Conservation (phyloP, 2,113 vertebrate genomes). For the Delphinus delphis region DNA sequence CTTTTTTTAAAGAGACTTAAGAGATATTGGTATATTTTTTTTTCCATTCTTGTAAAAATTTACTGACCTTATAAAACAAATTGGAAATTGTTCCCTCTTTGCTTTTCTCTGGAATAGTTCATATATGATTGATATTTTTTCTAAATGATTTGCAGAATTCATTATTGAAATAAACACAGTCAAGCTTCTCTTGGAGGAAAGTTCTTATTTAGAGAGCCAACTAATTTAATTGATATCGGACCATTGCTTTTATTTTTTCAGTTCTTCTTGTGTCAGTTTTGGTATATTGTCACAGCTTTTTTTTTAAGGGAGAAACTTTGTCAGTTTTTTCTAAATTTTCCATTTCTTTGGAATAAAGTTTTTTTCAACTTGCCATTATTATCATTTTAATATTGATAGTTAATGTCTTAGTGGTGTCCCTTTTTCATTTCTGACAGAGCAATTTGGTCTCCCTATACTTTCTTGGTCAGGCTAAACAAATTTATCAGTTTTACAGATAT, state of each 20-base stretch:
- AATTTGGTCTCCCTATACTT: neutral
- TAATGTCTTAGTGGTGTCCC: neutral
- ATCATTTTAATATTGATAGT: neutral
- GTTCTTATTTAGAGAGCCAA: neutral
- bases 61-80: neutral
- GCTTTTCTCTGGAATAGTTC: neutral
- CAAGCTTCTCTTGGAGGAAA: neutral
- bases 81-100: neutral
- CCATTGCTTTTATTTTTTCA: neutral
- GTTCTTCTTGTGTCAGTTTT: neutral
- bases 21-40: neutral
- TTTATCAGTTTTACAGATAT: neutral
- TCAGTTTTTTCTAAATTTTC: neutral
- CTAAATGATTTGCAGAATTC: neutral
- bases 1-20: neutral
- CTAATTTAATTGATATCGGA: neutral
- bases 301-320: neutral
- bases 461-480: neutral
- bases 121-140: neutral
- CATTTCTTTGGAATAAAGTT: neutral
- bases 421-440: neutral
- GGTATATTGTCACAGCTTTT: neutral
- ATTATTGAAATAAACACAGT: neutral
- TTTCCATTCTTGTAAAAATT: neutral
- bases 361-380: neutral